Evolutionary conservation across 2,113 vertebrate species (phyloP).

Genomic region (Anolis sagrei): DNA sequence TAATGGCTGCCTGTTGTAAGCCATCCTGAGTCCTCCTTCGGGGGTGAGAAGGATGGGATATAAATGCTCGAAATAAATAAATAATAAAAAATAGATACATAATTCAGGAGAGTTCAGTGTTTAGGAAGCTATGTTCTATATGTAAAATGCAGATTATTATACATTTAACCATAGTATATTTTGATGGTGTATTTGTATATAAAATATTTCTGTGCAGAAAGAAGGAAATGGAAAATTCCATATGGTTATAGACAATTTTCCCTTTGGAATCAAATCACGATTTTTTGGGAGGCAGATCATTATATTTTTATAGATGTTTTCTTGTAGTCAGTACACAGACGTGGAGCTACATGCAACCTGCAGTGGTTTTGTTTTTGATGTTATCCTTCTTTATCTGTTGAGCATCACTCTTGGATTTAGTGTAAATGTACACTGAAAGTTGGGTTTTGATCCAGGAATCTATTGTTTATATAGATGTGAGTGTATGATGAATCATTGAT

Average conservation of each 20-base stretch:
- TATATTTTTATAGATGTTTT: neutral
- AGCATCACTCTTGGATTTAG: neutral
- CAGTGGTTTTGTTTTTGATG: neutral
- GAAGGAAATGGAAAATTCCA: neutral
- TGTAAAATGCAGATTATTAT: neutral
- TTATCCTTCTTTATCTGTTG: neutral
- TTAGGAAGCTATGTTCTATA: neutral
- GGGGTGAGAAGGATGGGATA: no score
- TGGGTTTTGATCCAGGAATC: neutral
- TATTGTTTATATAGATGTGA: neutral
- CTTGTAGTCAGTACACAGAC: neutral
- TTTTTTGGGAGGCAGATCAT: neutral
- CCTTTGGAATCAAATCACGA: no score
- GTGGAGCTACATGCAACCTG: neutral
- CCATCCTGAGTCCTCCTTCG: no score
- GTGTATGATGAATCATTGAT: neutral
- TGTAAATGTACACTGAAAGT: neutral
- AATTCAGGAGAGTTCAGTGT: no score
- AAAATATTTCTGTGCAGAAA: neutral
- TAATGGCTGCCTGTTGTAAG: no score
- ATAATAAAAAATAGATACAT: no score
- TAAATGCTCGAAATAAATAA: no score
- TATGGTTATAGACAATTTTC: no score
- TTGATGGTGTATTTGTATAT: neutral
- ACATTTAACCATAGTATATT: neutral